A percentile compares a stretch with the other conserved stretches of the same genome.
Conservation (phyloP, 1,140 invertebrate species). For the Antheraea mylitta region DNA sequence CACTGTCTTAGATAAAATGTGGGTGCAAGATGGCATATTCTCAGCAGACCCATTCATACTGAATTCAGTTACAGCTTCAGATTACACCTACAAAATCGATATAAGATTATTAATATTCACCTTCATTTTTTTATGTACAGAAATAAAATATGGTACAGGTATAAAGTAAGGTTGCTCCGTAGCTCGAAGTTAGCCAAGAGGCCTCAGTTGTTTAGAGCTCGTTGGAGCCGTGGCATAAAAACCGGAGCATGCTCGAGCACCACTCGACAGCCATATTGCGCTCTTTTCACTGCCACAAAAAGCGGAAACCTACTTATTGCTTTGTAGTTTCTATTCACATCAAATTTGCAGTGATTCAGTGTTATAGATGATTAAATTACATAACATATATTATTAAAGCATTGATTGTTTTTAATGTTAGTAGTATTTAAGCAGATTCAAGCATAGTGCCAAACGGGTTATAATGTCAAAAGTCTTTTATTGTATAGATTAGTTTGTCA, state of each 20-base stretch:
- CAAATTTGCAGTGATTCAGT: slow-evolving; percentile 1
- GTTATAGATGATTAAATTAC: background rate
- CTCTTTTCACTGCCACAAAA: slow-evolving; percentile 28
- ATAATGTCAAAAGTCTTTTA: too few relatives aligned
- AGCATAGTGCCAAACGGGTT: too few relatives aligned
- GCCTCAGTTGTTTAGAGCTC: slow-evolving; percentile 39
- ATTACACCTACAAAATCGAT: too few relatives aligned
- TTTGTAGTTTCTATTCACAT: slow-evolving; percentile 20
- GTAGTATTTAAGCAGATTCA: too few relatives aligned
- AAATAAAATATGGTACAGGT: background rate
- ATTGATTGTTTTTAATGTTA: too few relatives aligned
- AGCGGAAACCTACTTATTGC: slow-evolving; percentile 26
- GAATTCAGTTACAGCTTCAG: too few relatives aligned
- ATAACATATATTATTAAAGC: too few relatives aligned
- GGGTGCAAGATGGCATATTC: too few relatives aligned
- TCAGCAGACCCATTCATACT: too few relatives aligned
- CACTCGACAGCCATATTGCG: slow-evolving; percentile 33
- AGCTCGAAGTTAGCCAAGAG: slow-evolving; percentile 27
- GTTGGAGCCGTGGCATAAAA: slow-evolving; percentile 27
- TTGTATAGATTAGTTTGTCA: too few relatives aligned
- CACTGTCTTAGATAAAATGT: too few relatives aligned
- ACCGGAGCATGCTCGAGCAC: slow-evolving; percentile 25
- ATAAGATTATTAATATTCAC: too few relatives aligned
- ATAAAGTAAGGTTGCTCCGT: background rate
- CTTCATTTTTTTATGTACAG: background rate